These are phyloP conservation scores for Trichogramma dendrolimi DNA, from an alignment of 2,888 invertebrate genomes.

Conservation along the genomic window DNA sequence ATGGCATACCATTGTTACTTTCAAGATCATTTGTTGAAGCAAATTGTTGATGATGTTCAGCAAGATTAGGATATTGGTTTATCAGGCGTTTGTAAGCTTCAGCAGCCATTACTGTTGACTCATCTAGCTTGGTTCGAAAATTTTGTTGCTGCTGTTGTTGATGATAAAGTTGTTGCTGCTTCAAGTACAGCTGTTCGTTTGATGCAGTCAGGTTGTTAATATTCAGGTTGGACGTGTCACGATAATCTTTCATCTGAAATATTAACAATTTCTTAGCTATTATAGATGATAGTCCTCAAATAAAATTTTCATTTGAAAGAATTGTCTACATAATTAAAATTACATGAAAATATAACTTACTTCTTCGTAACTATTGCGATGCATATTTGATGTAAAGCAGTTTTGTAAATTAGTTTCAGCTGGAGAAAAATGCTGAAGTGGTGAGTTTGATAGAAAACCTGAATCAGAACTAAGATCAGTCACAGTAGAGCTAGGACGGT, in stretches of 20 bases:
- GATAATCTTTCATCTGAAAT: slow-evolving; percentile 39
- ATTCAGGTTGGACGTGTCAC: slow-evolving; percentile 38
- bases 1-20: slow-evolving; percentile 6
- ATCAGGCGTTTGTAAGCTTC: slow-evolving; percentile 41
- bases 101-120: slow-evolving; percentile 31
- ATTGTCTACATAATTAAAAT: background rate
- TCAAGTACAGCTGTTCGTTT: slow-evolving; percentile 39
- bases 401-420: slow-evolving; percentile 43
- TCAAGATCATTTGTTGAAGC: slow-evolving; percentile 9
- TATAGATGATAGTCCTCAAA: too few relatives aligned
- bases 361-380: slow-evolving; percentile 41
- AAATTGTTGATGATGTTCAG: slow-evolving; percentile 27
- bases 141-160: slow-evolving; percentile 33
- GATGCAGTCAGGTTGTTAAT: slow-evolving; percentile 35
- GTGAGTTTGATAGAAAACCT: slow-evolving; percentile 45
- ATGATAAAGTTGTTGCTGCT: slow-evolving; percentile 30
- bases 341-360: slow-evolving; percentile 9
- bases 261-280: background rate
- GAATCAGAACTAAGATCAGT: slow-evolving; percentile 46
- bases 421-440: slow-evolving; percentile 47
- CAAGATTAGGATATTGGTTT: slow-evolving; percentile 33
- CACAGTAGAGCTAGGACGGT: slow-evolving; percentile 45
- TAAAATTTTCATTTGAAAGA: background rate
- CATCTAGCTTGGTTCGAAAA: slow-evolving; percentile 36
- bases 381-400: slow-evolving; percentile 40